These are phyloP conservation scores for Thripadectes ignobilis DNA, from an alignment of 2,797 vertebrate species.

Conservation along the genomic window DNA sequence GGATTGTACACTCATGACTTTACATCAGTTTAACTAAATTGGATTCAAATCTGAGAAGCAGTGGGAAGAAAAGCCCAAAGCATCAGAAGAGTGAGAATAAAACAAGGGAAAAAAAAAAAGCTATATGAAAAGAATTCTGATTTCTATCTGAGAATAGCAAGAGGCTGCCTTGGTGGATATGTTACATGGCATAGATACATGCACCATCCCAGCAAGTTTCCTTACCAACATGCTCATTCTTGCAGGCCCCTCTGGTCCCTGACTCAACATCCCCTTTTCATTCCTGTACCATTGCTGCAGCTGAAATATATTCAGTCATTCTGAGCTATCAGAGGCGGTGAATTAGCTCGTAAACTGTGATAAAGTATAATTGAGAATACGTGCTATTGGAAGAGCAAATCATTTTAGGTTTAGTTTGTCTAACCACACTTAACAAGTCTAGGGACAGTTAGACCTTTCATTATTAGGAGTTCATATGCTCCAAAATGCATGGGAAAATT, in stretches of 20 bases:
- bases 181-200: rapidly evolving
- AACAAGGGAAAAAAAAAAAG: not conserved
- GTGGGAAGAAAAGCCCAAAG: not conserved
- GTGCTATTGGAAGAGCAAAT: constrained; percentile 48
- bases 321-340: not conserved
- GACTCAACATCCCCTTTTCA: not conserved
- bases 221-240: not conserved
- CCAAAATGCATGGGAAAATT: constrained; percentile 46
- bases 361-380: constrained; percentile 53
- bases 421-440: constrained; percentile 54
- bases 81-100: not conserved
- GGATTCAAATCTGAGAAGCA: not conserved
- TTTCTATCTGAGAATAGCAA: not conserved
- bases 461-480: constrained; percentile 66
- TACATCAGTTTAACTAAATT: not conserved
- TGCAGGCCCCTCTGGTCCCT: not conserved
- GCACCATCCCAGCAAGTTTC: not conserved
- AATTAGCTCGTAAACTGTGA: constrained; percentile 42
- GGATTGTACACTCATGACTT: not conserved
- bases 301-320: constrained; percentile 10
- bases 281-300: not conserved
- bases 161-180: not conserved
- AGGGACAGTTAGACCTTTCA: constrained; percentile 56
- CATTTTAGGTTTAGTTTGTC: constrained; percentile 56
- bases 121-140: not conserved